A percentile compares a stretch with the other conserved stretches of the same genome.
These are phyloP conservation scores for Sebastes iracundus DNA, from an alignment of 2,797 vertebrate genomes.

Conservation along the genomic window DNA sequence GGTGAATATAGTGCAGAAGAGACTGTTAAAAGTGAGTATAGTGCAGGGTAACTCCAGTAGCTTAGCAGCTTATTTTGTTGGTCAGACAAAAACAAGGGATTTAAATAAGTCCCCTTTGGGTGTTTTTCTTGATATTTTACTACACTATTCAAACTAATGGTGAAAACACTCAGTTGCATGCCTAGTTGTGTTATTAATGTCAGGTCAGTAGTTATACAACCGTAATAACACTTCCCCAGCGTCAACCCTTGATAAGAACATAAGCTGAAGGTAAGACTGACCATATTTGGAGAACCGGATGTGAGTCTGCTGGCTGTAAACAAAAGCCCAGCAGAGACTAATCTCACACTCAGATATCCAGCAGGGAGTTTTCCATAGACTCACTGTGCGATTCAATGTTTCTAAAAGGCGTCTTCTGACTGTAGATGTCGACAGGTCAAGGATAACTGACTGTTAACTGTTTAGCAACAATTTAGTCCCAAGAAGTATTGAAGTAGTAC, in stretches of 20 bases:
- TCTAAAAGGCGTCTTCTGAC: too few relatives aligned
- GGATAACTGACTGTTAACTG: too few relatives aligned
- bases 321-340: constrained; percentile 2
- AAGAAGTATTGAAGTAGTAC: too few relatives aligned
- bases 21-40: too few relatives aligned
- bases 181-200: rapidly evolving
- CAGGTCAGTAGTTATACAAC: background rate
- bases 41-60: too few relatives aligned
- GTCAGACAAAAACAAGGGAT: background rate
- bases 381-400: background rate
- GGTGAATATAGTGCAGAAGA: too few relatives aligned
- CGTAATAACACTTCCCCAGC: background rate
- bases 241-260: background rate
- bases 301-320: constrained; percentile 9
- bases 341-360: constrained; percentile 25
- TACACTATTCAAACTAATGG: background rate
- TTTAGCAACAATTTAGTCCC: too few relatives aligned
- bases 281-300: constrained; percentile 53
- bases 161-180: too few relatives aligned
- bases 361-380: background rate
- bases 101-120: too few relatives aligned
- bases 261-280: background rate
- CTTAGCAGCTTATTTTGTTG: background rate
- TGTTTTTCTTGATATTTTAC: too few relatives aligned
- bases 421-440: background rate